Percentiles rank a stretch among this genome's conserved stretches.
Evolutionary conservation across 2,888 invertebrate species (phyloP).

Genomic region (Drosophila mettleri): DNA sequence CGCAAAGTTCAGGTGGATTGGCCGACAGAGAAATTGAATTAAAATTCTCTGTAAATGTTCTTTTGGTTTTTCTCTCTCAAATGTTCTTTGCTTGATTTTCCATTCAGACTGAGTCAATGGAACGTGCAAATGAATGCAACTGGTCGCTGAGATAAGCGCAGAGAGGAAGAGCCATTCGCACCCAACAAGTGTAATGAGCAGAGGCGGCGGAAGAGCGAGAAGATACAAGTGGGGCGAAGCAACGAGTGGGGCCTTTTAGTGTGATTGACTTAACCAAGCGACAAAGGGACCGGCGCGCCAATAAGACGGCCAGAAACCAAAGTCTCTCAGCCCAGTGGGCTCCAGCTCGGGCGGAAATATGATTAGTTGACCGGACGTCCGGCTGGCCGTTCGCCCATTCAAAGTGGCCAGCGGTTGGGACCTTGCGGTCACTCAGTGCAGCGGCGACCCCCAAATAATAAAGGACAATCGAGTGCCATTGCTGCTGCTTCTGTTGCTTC

Average conservation of each 20-base stretch:
- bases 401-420: constrained; percentile 5
- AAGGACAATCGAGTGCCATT: constrained; percentile 25
- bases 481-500: constrained; percentile 6
- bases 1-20: neutral
- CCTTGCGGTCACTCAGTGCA: constrained; percentile 31
- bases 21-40: neutral
- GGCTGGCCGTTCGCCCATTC: neutral
- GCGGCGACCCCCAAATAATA: constrained; percentile 1
- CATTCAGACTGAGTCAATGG: neutral
- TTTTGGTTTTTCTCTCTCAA: neutral
- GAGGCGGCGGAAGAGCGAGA: neutral
- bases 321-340: neutral
- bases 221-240: neutral
- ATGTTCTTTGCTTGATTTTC: neutral
- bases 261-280: constrained; percentile 2
- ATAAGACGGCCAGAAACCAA: constrained; percentile 1
- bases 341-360: constrained; percentile 14
- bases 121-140: neutral
- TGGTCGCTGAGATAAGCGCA: neutral
- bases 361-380: constrained; percentile 14
- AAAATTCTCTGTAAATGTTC: neutral
- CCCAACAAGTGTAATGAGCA: neutral
- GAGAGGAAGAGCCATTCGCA: no score
- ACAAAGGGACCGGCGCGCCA: neutral
- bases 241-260: constrained; percentile 1